Conservation (phyloP, 2,797 vertebrate species). For the Cheracebus regulus region DNA sequence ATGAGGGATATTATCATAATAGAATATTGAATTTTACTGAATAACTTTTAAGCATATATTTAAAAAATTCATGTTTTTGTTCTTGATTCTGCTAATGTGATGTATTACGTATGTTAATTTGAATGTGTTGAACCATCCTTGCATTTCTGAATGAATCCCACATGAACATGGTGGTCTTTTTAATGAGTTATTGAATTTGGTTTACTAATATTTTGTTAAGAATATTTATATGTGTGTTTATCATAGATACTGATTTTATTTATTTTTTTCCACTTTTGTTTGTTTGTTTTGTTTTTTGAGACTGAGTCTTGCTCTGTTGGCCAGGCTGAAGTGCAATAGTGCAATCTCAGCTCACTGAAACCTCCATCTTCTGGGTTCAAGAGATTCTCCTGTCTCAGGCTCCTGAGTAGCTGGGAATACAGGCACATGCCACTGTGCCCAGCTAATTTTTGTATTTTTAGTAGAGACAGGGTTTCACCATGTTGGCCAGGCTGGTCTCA, state of each 20-base stretch:
- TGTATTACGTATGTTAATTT: neutral
- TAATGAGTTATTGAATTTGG: neutral
- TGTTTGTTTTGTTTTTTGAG: neutral
- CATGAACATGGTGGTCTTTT: neutral
- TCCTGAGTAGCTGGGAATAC: too few species aligned
- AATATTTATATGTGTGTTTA: neutral
- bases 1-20: neutral
- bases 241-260: neutral
- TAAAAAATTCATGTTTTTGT: neutral
- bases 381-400: too few species aligned
- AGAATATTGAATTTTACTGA: neutral
- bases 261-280: neutral
- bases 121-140: neutral
- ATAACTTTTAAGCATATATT: neutral
- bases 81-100: neutral
- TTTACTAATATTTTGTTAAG: neutral
- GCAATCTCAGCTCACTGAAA: too few species aligned
- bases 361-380: too few species aligned
- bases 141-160: neutral
- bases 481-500: too few species aligned
- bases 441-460: too few species aligned
- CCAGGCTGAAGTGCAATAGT: too few species aligned
- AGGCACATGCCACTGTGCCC: too few species aligned
- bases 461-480: too few species aligned
- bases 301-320: too few species aligned